Base-by-base conservation (phyloP, 2,888 invertebrate species). In the Pediacus dermestoides region DNA sequence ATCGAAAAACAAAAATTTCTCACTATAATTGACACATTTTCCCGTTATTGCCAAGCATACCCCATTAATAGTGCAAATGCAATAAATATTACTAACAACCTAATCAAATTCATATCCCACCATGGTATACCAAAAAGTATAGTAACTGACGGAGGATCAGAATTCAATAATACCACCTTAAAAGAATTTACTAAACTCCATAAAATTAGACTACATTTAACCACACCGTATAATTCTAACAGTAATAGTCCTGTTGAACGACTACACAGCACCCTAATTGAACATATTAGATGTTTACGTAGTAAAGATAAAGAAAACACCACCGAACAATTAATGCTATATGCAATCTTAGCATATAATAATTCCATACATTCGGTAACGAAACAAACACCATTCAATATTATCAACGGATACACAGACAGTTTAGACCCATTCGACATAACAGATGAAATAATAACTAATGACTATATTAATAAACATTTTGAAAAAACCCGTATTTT, bases 341-440 rank as follows among this genome's bases (percentile, higher is more conserved):
- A 44, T 33, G 37, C 46, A 10, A 32, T 48, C 7, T 7, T 41
- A 2, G 48, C 46, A 7, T 48, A 48, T 23, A 48, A 48, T 30
- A 32, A 27, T 16, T 21, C 37, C 7, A 27, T 46, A 8, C 48
- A 48, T 25, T 34, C 37, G 6, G 34, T 37, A 1, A 48, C 41
- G 1, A 32, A 39, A 25, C 36, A 34, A 25, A 44, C 26, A 21
- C 46, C n/a, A n/a, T n/a, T n/a, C n/a, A n/a, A n/a, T n/a, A n/a
- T n/a, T n/a, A n/a, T n/a, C n/a, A n/a, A n/a, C n/a, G n/a, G n/a
- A n/a, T n/a, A n/a, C n/a, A n/a, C n/a, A n/a, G n/a, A n/a, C n/a
- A n/a, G n/a, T n/a, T 10, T 34, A 8, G 35, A 46, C 16, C 50
- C 50, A 8, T 50, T 50, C 16, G 40, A 44, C 30, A 15, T 39